Conservation (phyloP, 2,888 invertebrate genomes). For the Hybos culiciformis region DNA sequence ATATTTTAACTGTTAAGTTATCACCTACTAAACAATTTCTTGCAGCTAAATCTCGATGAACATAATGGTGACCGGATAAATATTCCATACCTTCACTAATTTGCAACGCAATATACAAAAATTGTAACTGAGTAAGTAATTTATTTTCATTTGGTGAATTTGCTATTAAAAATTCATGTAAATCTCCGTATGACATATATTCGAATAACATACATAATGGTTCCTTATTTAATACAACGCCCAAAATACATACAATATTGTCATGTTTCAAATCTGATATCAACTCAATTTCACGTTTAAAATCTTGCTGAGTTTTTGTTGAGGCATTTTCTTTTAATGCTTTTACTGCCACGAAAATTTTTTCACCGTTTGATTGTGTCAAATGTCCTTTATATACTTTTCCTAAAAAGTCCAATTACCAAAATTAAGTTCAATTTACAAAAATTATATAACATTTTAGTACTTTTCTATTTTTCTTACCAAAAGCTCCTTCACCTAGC, state of each 20-base stretch:
- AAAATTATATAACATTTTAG: background rate
- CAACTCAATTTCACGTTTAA: slow-evolving; percentile 83
- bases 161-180: slow-evolving; percentile 88
- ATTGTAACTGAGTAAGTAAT: slow-evolving; percentile 66
- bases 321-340: slow-evolving; percentile 88
- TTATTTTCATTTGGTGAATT: slow-evolving; percentile 78
- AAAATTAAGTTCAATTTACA: slow-evolving; percentile 4
- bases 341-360: slow-evolving; percentile 80
- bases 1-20: slow-evolving; percentile 88
- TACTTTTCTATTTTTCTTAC: slow-evolving; percentile 29
- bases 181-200: slow-evolving; percentile 92
- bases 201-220: slow-evolving; percentile 95
- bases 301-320: slow-evolving; percentile 81
- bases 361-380: slow-evolving; percentile 48
- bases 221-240: slow-evolving; percentile 77
- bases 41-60: slow-evolving; percentile 92
- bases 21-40: slow-evolving; percentile 94
- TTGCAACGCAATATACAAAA: slow-evolving; percentile 81
- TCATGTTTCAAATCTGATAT: slow-evolving; percentile 91
- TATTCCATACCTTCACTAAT: slow-evolving; percentile 77
- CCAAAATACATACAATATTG: slow-evolving; percentile 89
- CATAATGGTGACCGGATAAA: slow-evolving; percentile 81
- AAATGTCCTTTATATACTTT: slow-evolving; percentile 94
- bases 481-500: slow-evolving; percentile 92
- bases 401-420: slow-evolving; percentile 35